Conservation (phyloP, 2,888 invertebrate species). For the Halocaridina rubra region DNA sequence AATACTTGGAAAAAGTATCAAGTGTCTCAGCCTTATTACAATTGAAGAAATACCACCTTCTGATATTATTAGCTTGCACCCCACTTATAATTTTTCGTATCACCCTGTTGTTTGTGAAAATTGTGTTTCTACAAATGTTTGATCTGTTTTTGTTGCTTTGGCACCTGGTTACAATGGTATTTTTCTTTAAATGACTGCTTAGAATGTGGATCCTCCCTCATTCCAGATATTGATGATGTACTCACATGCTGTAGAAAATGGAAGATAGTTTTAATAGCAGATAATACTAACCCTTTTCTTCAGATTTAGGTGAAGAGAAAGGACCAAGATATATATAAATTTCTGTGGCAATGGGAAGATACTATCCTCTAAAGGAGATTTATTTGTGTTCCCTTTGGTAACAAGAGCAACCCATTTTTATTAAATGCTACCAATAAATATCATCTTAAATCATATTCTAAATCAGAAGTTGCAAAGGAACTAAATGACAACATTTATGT, state of each 20-base stretch:
- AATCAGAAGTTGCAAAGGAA: not conserved
- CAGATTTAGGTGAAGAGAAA: not conserved
- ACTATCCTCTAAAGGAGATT: not conserved
- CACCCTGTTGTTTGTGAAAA: not conserved
- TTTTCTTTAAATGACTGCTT: conserved; percentile 23
- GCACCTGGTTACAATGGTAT: conserved; percentile 1
- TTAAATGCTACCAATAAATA: not conserved
- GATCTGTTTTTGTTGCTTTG: not conserved
- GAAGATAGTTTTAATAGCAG: not conserved
- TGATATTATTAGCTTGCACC: not conserved
- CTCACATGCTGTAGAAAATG: not conserved
- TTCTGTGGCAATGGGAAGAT: not conserved
- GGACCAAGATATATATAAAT: not conserved
- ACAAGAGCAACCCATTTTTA: conserved; percentile 3
- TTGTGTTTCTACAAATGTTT: not conserved
- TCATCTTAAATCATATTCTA: not conserved
- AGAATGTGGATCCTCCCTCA: not conserved
- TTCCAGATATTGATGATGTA: not conserved
- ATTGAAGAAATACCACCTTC: not conserved
- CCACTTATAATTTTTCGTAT: not conserved
- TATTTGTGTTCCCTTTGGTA: conserved; percentile 5
- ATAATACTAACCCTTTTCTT: conserved; percentile 19
- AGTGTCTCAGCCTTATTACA: no score
- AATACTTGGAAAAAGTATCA: no score
- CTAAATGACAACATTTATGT: conserved; percentile 12